Evolutionary conservation across 2,113 vertebrate species (phyloP).

Genomic region (Polypterus senegalus): DNA sequence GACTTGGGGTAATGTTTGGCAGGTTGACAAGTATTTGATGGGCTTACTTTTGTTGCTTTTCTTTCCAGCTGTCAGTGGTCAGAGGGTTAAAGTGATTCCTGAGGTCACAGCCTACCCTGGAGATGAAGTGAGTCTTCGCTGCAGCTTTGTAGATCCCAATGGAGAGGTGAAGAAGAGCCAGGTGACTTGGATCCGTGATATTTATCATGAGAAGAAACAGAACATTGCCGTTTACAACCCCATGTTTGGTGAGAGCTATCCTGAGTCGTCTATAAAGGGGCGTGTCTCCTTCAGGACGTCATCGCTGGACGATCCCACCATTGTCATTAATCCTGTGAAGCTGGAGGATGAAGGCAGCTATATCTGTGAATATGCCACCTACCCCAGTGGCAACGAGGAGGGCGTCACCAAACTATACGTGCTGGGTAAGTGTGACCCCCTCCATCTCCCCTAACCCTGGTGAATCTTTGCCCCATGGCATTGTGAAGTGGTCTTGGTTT

Average conservation of each 20-base stretch:
- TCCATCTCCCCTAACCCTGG: too few species aligned
- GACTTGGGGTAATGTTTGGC: too few species aligned
- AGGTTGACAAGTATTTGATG: too few species aligned
- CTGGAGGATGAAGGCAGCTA: constrained; percentile 66
- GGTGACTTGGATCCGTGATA: constrained; percentile 65
- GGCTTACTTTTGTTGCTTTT: constrained; percentile 5
- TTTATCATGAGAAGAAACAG: constrained; percentile 14
- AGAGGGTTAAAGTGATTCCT: constrained; percentile 47
- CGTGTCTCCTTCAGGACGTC: constrained; percentile 37
- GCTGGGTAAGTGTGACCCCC: constrained; percentile 45
- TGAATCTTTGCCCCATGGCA: too few species aligned
- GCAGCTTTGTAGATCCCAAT: constrained; percentile 42
- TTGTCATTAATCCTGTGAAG: constrained; percentile 43
- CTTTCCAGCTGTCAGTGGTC: constrained; percentile 33
- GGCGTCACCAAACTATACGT: constrained; percentile 53
- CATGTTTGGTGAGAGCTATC: constrained; percentile 44
- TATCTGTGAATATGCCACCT: constrained; percentile 69
- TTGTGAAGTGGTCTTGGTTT: too few species aligned
- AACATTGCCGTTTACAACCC: constrained; percentile 69
- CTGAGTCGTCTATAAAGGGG: constrained; percentile 27
- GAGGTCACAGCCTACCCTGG: constrained; percentile 58
- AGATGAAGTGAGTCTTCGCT: constrained; percentile 49
- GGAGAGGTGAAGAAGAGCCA: constrained; percentile 37
- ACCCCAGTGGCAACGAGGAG: constrained; percentile 62
- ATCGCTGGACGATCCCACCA: constrained; percentile 45